Conservation (phyloP, 2,797 vertebrate genomes). For the Semotilus atromaculatus region DNA sequence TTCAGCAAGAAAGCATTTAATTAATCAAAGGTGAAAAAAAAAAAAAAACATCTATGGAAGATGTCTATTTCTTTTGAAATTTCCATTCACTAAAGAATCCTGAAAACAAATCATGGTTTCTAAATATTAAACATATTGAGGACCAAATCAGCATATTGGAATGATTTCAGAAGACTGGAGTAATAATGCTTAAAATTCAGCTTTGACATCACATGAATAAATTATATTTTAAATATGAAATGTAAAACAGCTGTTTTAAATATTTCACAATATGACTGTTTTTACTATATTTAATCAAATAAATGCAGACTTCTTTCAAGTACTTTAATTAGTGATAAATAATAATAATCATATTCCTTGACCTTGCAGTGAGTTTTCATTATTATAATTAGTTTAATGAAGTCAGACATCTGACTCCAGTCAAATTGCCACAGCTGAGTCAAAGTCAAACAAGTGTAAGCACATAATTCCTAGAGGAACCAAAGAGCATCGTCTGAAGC, state of each 20-base stretch:
- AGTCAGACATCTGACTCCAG: conserved; percentile 39
- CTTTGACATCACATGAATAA: neutral
- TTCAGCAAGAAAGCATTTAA: neutral
- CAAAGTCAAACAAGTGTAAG: conserved; percentile 45
- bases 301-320: neutral
- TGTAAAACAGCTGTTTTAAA: neutral
- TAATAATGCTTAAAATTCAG: neutral
- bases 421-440: conserved; percentile 22
- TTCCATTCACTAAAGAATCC: neutral
- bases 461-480: conserved; percentile 47
- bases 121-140: neutral
- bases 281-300: neutral
- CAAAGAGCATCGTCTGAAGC: conserved; percentile 32
- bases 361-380: conserved; percentile 1
- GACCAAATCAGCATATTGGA: neutral
- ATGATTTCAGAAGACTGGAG: neutral
- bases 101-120: neutral
- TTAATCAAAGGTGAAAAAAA: neutral
- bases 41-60: neutral
- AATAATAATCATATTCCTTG: neutral
- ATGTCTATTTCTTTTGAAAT: neutral
- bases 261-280: neutral
- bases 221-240: neutral
- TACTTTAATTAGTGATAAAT: neutral
- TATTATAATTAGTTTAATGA: conserved; percentile 33